A percentile compares a stretch with the other conserved stretches of the same genome.
phyloP scores from a whole-genome alignment of 2,797 vertebrate genomes.

The Enteromius mattozi region DNA sequence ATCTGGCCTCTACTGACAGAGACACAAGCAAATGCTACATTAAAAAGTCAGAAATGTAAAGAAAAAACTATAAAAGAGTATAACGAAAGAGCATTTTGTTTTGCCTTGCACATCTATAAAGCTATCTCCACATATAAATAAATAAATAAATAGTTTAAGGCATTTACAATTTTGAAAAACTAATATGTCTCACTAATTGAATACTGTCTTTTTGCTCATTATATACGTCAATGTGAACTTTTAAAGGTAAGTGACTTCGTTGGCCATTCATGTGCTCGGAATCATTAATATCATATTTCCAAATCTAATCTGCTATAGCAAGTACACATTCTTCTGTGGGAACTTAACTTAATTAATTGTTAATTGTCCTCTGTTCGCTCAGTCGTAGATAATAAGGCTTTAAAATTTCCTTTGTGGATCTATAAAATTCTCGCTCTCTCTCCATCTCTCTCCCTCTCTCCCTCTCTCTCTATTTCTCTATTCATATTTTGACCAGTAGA shows the following conservation, averaged over 20 bases:
- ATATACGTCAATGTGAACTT: not conserved
- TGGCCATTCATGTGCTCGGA: not conserved
- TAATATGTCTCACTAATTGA: not conserved
- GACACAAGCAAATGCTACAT: not conserved
- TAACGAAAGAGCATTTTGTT: not conserved
- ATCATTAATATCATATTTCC: not conserved
- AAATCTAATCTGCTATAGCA: not conserved
- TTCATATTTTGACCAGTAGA: slow-evolving; percentile 10
- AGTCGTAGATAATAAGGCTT: not conserved
- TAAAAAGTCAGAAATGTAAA: not conserved
- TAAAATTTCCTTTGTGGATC: not conserved
- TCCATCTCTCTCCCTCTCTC: not conserved
- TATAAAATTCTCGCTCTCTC: not conserved
- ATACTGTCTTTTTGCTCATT: not conserved
- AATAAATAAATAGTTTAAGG: not conserved
- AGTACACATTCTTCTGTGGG: not conserved
- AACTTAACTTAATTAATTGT: not conserved
- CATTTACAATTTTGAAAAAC: not conserved
- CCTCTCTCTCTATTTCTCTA: not conserved
- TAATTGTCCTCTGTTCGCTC: not conserved
- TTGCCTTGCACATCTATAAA: too few relatives aligned
- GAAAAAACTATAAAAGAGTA: not conserved
- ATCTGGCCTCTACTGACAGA: not conserved
- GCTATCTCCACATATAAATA: not conserved
- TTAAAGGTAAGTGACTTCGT: too few relatives aligned